Conservation (phyloP, 2,797 vertebrate genomes). For the Danionella dracula region DNA sequence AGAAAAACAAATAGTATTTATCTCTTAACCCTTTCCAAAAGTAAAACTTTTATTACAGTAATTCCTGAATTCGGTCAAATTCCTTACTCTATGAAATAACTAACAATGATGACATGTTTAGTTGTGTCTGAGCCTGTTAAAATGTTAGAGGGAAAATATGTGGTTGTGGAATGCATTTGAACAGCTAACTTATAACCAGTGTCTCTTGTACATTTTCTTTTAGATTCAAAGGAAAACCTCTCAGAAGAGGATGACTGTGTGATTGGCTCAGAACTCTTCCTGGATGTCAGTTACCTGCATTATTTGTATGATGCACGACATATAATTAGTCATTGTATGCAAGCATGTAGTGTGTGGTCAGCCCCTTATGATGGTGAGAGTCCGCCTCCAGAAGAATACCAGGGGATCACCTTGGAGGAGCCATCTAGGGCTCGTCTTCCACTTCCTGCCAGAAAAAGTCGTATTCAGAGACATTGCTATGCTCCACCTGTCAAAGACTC, state of each 20-base stretch:
- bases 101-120: no score
- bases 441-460: conserved; percentile 32
- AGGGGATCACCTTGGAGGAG: conserved; percentile 70
- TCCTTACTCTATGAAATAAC: no score
- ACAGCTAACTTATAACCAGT: no score
- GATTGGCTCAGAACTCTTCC: conserved; percentile 78
- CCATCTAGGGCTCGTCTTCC: conserved; percentile 36
- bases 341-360: conserved; percentile 88
- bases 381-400: conserved; percentile 80
- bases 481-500: neutral
- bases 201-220: conserved; percentile 11
- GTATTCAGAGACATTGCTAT: neutral
- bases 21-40: no score
- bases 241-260: conserved; percentile 60
- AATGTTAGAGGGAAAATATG: no score
- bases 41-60: no score
- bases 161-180: no score
- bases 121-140: neutral
- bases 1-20: no score
- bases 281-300: conserved; percentile 94
- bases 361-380: conserved; percentile 85
- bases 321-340: conserved; percentile 76
- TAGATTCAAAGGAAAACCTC: conserved; percentile 58
- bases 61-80: no score
- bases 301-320: conserved; percentile 87